phyloP scores from a whole-genome alignment of 2,113 vertebrate genomes.

The Ceuthmochares aereus region DNA sequence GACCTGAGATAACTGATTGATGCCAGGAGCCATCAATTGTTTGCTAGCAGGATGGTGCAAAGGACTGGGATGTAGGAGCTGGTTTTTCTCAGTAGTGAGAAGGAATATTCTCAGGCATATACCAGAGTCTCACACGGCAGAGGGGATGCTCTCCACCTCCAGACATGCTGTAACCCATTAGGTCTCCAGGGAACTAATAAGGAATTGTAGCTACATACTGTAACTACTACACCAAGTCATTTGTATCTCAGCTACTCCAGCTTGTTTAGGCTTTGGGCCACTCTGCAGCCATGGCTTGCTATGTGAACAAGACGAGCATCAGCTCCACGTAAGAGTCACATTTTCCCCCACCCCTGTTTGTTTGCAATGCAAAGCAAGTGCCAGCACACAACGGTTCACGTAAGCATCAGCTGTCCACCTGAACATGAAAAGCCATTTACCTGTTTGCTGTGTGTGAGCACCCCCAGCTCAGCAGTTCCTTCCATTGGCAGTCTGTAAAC shows the following conservation, averaged over 20 bases:
- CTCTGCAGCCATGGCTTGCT: neutral
- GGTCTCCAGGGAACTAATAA: neutral
- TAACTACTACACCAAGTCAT: fast-evolving
- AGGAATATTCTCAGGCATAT: neutral
- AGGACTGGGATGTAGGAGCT: neutral
- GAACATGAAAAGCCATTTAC: neutral
- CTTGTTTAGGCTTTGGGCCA: neutral
- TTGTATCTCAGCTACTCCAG: neutral
- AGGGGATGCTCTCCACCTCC: neutral
- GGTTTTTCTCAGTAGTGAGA: neutral
- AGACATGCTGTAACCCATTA: neutral
- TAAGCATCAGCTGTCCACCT: neutral
- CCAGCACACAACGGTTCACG: neutral
- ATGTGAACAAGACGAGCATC: neutral
- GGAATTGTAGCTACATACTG: neutral
- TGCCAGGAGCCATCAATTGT: neutral
- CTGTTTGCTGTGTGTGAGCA: neutral
- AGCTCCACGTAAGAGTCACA: neutral
- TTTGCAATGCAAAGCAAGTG: neutral
- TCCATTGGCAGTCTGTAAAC: neutral
- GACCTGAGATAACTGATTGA: neutral
- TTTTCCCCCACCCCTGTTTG: neutral
- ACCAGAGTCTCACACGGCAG: neutral
- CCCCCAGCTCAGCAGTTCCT: neutral
- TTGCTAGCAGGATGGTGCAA: neutral